Evolutionary conservation across 2,113 vertebrate genomes (phyloP).

Genomic region (Speoplatyrhinus poulsoni): DNA sequence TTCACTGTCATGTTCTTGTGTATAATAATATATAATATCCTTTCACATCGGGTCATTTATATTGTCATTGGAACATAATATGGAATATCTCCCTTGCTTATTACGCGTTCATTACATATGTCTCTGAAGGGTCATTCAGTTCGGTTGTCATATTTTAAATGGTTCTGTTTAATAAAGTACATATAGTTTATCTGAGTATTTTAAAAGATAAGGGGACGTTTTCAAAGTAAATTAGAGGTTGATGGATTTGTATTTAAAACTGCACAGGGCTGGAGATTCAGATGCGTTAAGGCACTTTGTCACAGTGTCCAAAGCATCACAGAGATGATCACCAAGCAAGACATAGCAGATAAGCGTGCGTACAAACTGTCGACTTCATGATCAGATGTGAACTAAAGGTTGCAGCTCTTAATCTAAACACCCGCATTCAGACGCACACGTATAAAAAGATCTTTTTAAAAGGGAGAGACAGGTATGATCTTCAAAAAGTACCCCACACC

Average conservation of each 20-base stretch:
- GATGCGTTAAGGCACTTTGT: slow-evolving; percentile 38
- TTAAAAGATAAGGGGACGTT: no score
- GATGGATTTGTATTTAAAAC: no score
- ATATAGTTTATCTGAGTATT: no score
- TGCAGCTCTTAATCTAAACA: slow-evolving; percentile 50
- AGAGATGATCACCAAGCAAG: slow-evolving; percentile 46
- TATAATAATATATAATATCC: no score
- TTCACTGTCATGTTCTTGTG: no score
- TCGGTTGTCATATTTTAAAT: no score
- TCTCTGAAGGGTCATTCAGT: no score
- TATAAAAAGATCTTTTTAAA: slow-evolving; percentile 60
- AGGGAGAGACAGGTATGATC: slow-evolving; percentile 29
- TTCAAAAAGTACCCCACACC: slow-evolving; percentile 49
- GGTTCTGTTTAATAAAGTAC: slow-evolving; percentile 18
- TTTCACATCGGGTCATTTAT: no score
- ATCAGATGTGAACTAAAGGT: slow-evolving; percentile 68
- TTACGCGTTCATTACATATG: no score
- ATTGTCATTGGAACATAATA: no score
- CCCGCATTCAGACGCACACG: slow-evolving; percentile 68
- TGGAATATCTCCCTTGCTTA: no score
- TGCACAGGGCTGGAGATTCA: slow-evolving; percentile 29
- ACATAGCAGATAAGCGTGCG: slow-evolving; percentile 51
- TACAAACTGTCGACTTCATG: slow-evolving; percentile 37
- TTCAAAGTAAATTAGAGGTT: no score
- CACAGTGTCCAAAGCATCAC: slow-evolving; percentile 45